Conservation (phyloP, 2,113 vertebrate species). For the Dasyprocta punctata region DNA sequence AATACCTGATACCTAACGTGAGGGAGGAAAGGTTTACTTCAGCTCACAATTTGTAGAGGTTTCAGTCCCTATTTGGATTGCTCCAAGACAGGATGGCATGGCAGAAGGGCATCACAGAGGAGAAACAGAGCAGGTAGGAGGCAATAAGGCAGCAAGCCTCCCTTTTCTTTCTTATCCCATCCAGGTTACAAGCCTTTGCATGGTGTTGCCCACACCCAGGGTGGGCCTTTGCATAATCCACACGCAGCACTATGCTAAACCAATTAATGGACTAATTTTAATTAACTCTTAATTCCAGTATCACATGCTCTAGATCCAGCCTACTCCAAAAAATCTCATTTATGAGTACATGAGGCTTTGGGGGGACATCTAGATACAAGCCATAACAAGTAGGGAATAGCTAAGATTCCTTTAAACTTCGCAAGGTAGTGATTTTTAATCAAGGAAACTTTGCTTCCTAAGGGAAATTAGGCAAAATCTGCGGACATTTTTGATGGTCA, state of each 20-base stretch:
- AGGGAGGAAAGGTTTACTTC: not conserved
- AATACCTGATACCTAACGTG: not conserved
- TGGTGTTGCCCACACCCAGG: not conserved
- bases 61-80: not conserved
- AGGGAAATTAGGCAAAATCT: not conserved
- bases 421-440: not conserved
- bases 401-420: not conserved
- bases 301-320: not conserved
- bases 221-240: not conserved
- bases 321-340: not conserved
- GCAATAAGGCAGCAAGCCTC: not conserved
- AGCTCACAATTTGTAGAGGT: not conserved
- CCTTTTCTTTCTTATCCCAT: not conserved
- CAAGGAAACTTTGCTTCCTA: not conserved
- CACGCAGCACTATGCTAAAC: not conserved
- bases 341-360: not conserved
- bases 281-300: not conserved
- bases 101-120: not conserved
- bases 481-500: not conserved
- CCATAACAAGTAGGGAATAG: not conserved
- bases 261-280: not conserved
- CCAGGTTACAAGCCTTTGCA: not conserved
- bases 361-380: not conserved
- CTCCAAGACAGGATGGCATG: not conserved
- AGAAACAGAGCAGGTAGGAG: not conserved